These are phyloP conservation scores for Chalcosyrphus nemorum DNA, from an alignment of 2,888 invertebrate genomes.

Conservation along the genomic window DNA sequence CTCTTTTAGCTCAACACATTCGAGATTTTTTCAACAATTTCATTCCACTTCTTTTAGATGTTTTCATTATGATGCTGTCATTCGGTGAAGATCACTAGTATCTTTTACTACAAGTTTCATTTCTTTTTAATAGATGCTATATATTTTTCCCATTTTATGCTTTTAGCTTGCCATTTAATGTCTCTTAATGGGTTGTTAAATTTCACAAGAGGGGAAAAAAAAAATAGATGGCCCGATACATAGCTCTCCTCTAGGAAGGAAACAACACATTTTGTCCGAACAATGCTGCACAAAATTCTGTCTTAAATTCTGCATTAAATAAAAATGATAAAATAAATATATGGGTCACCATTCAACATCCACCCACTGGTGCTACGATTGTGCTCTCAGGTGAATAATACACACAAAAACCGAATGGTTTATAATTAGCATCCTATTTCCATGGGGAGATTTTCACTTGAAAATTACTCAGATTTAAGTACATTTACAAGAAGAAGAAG, in stretches of 20 bases:
- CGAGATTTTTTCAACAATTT: no score
- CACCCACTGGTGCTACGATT: conserved; percentile 13
- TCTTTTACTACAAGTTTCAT: no score
- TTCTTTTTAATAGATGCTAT: no score
- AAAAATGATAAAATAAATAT: conserved; percentile 20
- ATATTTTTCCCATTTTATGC: no score
- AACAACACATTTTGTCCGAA: neutral
- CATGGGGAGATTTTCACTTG: conserved; percentile 45
- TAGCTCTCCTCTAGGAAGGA: neutral
- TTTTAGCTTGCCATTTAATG: no score
- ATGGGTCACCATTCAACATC: conserved; percentile 43
- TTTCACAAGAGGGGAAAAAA: no score
- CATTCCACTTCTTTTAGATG: no score
- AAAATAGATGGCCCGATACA: neutral
- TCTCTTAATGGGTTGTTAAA: no score
- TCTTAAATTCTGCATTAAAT: neutral
- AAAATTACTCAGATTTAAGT: conserved; percentile 54
- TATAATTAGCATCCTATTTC: conserved; percentile 60
- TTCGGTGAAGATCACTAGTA: no score
- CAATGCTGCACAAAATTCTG: neutral
- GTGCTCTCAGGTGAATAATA: conserved; percentile 43
- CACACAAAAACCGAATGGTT: neutral
- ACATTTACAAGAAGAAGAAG: conserved; percentile 6
- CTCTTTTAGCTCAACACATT: no score
- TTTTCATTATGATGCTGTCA: no score